A percentile compares a stretch with the other conserved stretches of the same genome.
phyloP scores from a whole-genome alignment of 2,888 invertebrate genomes.

The Homarus gammarus region DNA sequence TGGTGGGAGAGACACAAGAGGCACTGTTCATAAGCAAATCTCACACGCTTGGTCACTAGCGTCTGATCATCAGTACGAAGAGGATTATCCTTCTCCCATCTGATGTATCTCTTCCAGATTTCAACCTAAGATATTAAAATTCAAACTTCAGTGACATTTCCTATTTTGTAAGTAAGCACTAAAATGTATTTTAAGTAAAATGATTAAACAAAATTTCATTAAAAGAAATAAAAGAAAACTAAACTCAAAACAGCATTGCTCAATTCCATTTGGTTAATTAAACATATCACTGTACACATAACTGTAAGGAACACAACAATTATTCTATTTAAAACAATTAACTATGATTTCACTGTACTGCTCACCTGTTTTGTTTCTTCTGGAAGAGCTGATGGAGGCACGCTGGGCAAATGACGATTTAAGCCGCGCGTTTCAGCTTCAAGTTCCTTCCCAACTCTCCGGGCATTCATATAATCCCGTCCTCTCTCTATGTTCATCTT shows the following conservation, averaged over 20 bases:
- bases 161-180: background rate
- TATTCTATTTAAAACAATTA: too few relatives aligned
- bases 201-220: too few relatives aligned
- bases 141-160: too few relatives aligned
- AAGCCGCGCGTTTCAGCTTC: slow-evolving; percentile 96
- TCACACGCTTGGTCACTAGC: slow-evolving; percentile 93
- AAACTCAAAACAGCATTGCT: too few relatives aligned
- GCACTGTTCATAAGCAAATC: slow-evolving; percentile 99
- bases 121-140: slow-evolving; percentile 87
- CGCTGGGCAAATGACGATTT: slow-evolving; percentile 96
- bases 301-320: too few relatives aligned
- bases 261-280: too few relatives aligned
- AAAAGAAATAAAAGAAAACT: background rate
- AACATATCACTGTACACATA: too few relatives aligned
- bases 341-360: background rate
- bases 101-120: slow-evolving; percentile 98
- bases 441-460: slow-evolving; percentile 96
- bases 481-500: slow-evolving; percentile 98
- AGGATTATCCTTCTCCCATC: slow-evolving; percentile 98
- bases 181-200: background rate
- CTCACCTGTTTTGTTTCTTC: slow-evolving; percentile 95
- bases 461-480: slow-evolving; percentile 98
- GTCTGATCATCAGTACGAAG: slow-evolving; percentile 97
- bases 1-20: slow-evolving; percentile 97
- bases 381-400: slow-evolving; percentile 94